Evolutionary conservation across 2,113 vertebrate genomes (phyloP).

Genomic region (Erinaceus europaeus): DNA sequence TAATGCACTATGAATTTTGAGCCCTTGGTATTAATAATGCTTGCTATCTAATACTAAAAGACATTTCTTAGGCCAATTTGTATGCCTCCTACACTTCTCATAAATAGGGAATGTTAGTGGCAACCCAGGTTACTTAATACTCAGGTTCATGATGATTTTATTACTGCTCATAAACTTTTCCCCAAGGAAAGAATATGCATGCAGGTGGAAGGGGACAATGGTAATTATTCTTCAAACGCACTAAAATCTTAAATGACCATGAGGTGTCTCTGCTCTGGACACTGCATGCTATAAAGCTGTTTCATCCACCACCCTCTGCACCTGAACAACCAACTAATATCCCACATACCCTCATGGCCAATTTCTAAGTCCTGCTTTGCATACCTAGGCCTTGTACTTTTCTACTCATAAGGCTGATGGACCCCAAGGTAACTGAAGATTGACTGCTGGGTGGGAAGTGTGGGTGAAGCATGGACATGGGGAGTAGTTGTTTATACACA

Average conservation of each 20-base stretch:
- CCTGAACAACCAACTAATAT: background rate
- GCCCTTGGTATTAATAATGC: background rate
- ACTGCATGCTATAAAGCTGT: background rate
- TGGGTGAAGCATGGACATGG: background rate
- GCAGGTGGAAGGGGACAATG: background rate
- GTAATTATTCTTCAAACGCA: background rate
- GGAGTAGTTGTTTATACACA: background rate
- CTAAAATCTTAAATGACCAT: background rate
- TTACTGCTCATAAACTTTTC: background rate
- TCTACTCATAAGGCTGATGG: background rate
- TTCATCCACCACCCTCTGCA: background rate
- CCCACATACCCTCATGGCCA: background rate
- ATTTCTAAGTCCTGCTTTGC: background rate
- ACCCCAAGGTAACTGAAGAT: background rate
- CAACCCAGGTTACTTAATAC: background rate
- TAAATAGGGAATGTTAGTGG: background rate
- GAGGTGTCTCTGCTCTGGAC: no score
- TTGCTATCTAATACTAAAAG: background rate
- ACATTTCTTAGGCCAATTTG: background rate
- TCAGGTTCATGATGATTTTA: background rate
- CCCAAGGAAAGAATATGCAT: background rate
- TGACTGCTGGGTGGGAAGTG: background rate
- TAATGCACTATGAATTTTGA: background rate
- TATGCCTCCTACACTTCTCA: background rate
- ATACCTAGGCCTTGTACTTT: background rate